Conservation (phyloP, 1,140 invertebrate genomes). For the Neotoxoptera formosana region DNA sequence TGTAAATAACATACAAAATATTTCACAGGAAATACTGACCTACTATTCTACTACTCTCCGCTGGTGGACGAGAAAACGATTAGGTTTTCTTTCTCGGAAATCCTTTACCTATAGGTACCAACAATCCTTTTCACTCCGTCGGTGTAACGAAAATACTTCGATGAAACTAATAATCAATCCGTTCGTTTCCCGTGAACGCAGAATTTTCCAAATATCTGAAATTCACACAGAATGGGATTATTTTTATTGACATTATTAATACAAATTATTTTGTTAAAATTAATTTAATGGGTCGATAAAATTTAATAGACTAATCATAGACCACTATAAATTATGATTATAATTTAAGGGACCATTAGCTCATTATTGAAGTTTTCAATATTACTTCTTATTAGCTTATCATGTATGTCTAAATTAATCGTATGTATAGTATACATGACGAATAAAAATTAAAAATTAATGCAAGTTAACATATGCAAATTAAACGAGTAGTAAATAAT, state of each 20-base stretch:
- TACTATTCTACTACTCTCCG: too few species aligned
- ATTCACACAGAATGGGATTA: neutral
- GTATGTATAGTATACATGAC: neutral
- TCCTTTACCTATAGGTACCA: neutral
- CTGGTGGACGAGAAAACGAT: neutral
- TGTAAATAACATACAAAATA: neutral
- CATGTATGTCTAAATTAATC: neutral
- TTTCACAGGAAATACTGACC: constrained; percentile 1
- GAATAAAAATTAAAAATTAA: too few species aligned
- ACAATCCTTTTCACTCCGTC: neutral
- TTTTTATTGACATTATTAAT: too few species aligned
- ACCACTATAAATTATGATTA: too few species aligned
- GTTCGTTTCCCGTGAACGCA: neutral
- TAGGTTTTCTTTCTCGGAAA: neutral
- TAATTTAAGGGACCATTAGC: too few species aligned
- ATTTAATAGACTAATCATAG: neutral
- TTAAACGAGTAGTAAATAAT: too few species aligned
- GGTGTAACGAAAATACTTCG: neutral
- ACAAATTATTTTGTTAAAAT: neutral
- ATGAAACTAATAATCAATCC: neutral
- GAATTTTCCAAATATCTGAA: neutral
- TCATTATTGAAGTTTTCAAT: neutral
- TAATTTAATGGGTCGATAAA: neutral
- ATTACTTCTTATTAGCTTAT: neutral
- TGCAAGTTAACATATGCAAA: too few species aligned